Evolutionary conservation across 92 coral and sea anemone species (phyloP).

Genomic region (Porites divaricata): DNA sequence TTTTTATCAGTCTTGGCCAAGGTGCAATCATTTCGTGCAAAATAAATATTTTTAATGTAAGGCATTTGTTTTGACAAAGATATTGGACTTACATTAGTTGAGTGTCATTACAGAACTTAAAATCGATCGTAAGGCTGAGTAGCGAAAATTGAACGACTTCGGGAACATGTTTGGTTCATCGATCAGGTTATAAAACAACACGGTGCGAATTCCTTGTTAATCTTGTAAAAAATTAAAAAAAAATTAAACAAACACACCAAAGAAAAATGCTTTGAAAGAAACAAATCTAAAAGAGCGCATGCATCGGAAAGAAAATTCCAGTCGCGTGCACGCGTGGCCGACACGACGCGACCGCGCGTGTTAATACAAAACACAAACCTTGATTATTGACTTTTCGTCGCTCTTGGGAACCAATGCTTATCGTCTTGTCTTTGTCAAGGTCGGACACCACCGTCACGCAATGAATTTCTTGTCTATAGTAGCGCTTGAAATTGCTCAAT

Average conservation of each 20-base stretch:
- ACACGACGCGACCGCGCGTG: slow-evolving; percentile 24
- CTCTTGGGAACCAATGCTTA: slow-evolving; percentile 49
- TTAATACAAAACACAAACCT: slow-evolving; percentile 30
- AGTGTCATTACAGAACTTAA: too few species aligned
- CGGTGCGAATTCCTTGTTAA: too few species aligned
- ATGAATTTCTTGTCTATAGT: slow-evolving; percentile 14
- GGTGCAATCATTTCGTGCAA: not conserved
- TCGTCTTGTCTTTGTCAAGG: slow-evolving; percentile 41
- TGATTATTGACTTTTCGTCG: slow-evolving; percentile 40
- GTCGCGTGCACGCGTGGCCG: slow-evolving; percentile 22
- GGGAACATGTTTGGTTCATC: not conserved
- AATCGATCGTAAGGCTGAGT: too few species aligned
- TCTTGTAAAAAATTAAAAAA: too few species aligned
- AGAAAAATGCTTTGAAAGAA: not conserved
- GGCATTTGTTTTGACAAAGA: not conserved
- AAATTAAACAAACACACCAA: not conserved
- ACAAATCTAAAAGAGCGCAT: not conserved
- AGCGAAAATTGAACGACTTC: not conserved
- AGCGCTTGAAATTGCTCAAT: slow-evolving; percentile 32
- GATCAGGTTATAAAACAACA: not conserved
- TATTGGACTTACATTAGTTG: not conserved
- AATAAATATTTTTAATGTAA: not conserved
- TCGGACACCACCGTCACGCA: slow-evolving; percentile 52
- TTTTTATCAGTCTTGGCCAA: not conserved
- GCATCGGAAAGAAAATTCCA: not conserved